Evolutionary conservation across 2,113 vertebrate species (phyloP).

Genomic region (Mesocricetus auratus): DNA sequence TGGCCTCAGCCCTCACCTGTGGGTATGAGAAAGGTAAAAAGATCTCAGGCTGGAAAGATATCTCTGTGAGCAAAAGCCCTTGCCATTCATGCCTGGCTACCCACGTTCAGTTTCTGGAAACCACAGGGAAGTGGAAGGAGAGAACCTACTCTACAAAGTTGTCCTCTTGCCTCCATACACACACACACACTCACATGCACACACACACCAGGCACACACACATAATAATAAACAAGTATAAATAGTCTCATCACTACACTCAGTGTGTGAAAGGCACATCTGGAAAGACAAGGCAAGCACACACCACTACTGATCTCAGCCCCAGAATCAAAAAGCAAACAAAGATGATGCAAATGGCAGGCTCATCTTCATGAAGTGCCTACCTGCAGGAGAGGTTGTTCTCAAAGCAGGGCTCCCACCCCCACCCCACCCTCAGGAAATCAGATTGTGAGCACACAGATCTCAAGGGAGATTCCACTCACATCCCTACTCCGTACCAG

Average conservation of each 20-base stretch:
- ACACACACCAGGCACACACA: not conserved
- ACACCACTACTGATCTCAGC: not conserved
- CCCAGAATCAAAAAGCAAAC: not conserved
- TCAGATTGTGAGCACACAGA: not conserved
- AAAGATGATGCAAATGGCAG: not conserved
- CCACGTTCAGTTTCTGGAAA: too few relatives aligned
- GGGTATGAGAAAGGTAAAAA: conserved; percentile 1
- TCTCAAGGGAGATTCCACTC: not conserved
- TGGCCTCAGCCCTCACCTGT: not conserved
- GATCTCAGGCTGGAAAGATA: not conserved
- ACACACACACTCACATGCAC: not conserved
- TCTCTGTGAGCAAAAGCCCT: not conserved
- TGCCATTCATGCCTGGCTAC: too few relatives aligned
- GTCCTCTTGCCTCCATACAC: not conserved
- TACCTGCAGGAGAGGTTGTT: not conserved
- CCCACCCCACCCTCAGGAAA: not conserved
- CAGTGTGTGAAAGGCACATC: not conserved
- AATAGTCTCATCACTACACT: not conserved
- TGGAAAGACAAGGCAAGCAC: not conserved
- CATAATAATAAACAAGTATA: not conserved
- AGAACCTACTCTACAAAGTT: not conserved
- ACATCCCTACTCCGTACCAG: too few relatives aligned
- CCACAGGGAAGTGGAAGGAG: not conserved
- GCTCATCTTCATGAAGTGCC: not conserved
- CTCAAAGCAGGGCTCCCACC: not conserved